These are phyloP conservation scores for Rhinolophus sinicus DNA, from an alignment of 2,113 vertebrate species.

Conservation along the genomic window DNA sequence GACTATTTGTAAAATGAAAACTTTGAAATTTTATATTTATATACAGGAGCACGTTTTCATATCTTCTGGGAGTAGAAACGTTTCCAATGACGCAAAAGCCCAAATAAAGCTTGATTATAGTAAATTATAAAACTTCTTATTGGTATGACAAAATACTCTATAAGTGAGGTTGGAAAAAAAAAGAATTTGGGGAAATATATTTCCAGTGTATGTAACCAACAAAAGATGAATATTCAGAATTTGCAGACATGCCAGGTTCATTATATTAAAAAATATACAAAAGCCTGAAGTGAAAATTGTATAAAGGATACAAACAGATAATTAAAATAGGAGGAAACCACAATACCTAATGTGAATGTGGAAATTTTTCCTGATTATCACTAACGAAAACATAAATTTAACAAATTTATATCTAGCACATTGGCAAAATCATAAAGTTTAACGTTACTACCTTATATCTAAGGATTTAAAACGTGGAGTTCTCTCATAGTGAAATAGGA, in stretches of 20 bases:
- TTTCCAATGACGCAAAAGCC: background rate
- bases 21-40: background rate
- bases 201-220: background rate
- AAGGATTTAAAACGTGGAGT: background rate
- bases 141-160: background rate
- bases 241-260: background rate
- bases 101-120: background rate
- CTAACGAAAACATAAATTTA: background rate
- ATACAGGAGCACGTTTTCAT: background rate
- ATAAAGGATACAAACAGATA: background rate
- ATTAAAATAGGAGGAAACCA: background rate
- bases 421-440: background rate
- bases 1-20: background rate
- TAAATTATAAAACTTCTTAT: background rate
- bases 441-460: background rate
- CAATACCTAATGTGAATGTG: background rate
- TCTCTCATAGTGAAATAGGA: background rate
- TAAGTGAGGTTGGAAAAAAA: background rate
- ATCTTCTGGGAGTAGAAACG: background rate
- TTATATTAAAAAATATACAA: background rate
- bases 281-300: background rate
- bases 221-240: background rate
- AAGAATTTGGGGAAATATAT: background rate
- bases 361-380: background rate
- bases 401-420: background rate